phyloP scores from a whole-genome alignment of 1,140 invertebrate species.

The Harpegnathos saltator region DNA sequence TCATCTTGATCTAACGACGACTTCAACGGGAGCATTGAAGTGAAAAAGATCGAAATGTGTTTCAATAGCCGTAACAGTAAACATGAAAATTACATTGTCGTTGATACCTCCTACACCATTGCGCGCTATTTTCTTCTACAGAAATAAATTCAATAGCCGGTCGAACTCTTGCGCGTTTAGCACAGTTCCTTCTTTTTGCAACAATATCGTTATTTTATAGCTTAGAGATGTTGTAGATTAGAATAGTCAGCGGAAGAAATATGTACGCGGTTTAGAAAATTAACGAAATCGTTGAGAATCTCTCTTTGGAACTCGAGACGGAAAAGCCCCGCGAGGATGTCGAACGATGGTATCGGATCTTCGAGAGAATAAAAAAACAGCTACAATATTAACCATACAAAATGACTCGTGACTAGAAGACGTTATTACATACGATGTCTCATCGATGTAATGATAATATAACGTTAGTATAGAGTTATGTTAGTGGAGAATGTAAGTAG shows the following conservation, averaged over 20 bases:
- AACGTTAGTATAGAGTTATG: constrained; percentile 16
- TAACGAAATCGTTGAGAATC: constrained; percentile 7
- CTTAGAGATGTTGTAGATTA: constrained; percentile 1
- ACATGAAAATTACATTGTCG: constrained; percentile 53
- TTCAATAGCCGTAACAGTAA: constrained; percentile 45
- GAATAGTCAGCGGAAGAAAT: background rate
- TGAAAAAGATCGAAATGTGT: constrained; percentile 38
- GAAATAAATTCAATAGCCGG: background rate
- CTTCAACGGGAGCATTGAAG: constrained; percentile 35
- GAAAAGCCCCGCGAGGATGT: background rate
- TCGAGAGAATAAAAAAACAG: constrained; percentile 1
- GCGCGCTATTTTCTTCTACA: constrained; percentile 23
- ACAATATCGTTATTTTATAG: constrained; percentile 11
- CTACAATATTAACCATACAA: constrained; percentile 32
- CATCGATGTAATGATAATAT: constrained; percentile 4
- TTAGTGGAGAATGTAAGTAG: background rate
- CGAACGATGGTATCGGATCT: constrained; percentile 25
- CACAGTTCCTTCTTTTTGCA: constrained; percentile 15
- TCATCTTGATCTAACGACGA: constrained; percentile 46
- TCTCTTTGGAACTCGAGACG: background rate
- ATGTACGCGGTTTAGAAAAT: constrained; percentile 2
- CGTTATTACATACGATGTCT: constrained; percentile 11
- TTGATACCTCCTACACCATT: constrained; percentile 7
- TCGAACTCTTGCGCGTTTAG: constrained; percentile 15
- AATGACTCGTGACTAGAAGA: constrained; percentile 40